Conservation (phyloP, 2,888 invertebrate genomes). For the Lithophane leautieri region DNA sequence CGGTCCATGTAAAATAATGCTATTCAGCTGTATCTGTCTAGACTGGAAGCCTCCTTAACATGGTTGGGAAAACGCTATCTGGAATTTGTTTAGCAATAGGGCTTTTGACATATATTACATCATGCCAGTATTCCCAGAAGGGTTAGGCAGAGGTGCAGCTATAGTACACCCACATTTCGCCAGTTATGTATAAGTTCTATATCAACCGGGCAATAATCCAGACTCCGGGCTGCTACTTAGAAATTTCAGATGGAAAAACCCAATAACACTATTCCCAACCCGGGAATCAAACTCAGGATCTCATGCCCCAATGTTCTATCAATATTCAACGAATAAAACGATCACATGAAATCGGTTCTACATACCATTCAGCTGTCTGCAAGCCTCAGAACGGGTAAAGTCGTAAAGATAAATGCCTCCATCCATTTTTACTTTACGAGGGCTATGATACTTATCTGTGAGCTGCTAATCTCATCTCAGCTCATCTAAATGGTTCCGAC, state of each 20-base stretch:
- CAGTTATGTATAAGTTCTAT: no score
- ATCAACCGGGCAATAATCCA: no score
- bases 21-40: neutral
- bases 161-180: no score
- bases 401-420: constrained; percentile 58
- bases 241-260: no score
- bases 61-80: neutral
- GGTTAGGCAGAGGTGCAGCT: no score
- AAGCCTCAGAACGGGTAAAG: constrained; percentile 19
- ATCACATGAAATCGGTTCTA: constrained; percentile 4
- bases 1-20: neutral
- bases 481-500: constrained; percentile 39
- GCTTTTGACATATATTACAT: no score
- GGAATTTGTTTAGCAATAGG: no score
- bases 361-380: constrained; percentile 29
- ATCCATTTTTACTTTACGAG: constrained; percentile 60
- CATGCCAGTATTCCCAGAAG: no score
- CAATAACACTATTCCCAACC: no score
- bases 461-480: constrained; percentile 50
- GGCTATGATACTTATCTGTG: constrained; percentile 45
- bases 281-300: no score
- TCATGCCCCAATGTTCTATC: neutral
- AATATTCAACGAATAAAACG: neutral
- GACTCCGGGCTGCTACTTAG: no score
- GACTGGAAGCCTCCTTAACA: neutral